Base-by-base conservation (phyloP, 2,113 vertebrate genomes). In the Ptychochromis oligacanthus region DNA sequence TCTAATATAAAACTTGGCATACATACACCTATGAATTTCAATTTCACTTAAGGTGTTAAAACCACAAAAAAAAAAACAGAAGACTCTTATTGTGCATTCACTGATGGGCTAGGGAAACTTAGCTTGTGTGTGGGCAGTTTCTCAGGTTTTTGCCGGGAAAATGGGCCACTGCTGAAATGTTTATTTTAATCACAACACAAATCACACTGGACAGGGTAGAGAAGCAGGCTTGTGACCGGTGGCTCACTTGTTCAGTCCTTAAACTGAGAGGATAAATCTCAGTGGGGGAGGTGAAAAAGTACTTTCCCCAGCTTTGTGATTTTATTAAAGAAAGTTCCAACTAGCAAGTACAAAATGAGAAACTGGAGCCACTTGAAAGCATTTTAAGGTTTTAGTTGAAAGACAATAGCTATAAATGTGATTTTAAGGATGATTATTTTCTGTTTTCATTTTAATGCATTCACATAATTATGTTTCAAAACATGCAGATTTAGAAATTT, bases 321-420 rank as follows among this genome's bases (percentile, higher is more conserved):
- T 72, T 72, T 54, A 54, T 72, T 72, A 54, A 2, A 52, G 17
- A 72, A 72, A 72, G 52, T 72, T 72, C 67, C 67, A 72, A 72
- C 46, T 31, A 72, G 67, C 17, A 54, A 52, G 65, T 4, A 18
- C 31, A 72, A 34, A 5, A 72, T 31, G 26, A 72, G 26, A 11
- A 26, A 72, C 17, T 31, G 43, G 43, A 72, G 65, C 65, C 46
- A 72, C 24, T 72, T 54, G 15, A 72, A 31, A 54, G 9, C 3
- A 28, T 54, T 26, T 18, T 34, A 12, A 34, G 26, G 46, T 54
- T n/a, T 72, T 67, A 4, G 5, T 18, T 67, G 40, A 67, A 49
- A 54, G 67, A n/a, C 46, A 7, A 52, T 54, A 72, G 67, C 46
- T 31, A 72, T 31, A 52, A 72, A 72, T 72, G 46, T 0, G 1